Conservation (phyloP, 2,888 invertebrate species). For the Mythimna vitellina region DNA sequence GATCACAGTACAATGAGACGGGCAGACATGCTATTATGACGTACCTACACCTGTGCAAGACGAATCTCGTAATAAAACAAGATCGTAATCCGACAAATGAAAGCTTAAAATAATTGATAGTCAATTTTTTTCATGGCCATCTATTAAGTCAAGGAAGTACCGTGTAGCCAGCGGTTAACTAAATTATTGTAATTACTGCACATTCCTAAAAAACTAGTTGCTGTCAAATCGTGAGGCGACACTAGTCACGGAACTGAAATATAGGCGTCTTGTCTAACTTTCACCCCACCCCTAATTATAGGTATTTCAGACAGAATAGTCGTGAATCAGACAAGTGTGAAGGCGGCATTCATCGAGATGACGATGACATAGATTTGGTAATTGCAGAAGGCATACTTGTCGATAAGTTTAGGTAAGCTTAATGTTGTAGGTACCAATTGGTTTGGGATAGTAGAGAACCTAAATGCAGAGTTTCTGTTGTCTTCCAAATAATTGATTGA, state of each 20-base stretch:
- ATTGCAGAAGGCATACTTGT: constrained; percentile 22
- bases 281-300: constrained; percentile 82
- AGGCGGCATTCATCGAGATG: constrained; percentile 73
- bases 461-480: no score
- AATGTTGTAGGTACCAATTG: not conserved
- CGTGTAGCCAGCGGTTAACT: constrained; percentile 51
- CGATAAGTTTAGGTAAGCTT: not conserved
- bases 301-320: constrained; percentile 76
- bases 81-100: constrained; percentile 45
- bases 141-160: constrained; percentile 51
- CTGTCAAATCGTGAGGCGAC: constrained; percentile 74
- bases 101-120: constrained; percentile 57
- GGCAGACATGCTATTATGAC: constrained; percentile 30
- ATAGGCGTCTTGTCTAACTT: constrained; percentile 76
- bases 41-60: constrained; percentile 12
- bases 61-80: constrained; percentile 34
- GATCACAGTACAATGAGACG: constrained; percentile 18
- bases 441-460: not conserved
- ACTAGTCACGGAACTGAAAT: constrained; percentile 76
- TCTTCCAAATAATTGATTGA: no score
- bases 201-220: constrained; percentile 63
- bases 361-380: constrained; percentile 19
- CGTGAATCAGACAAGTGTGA: constrained; percentile 76
- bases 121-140: constrained; percentile 50
- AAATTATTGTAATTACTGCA: constrained; percentile 68